phyloP scores from a whole-genome alignment of 2,797 vertebrate genomes.

The Cephalopachus bancanus region DNA sequence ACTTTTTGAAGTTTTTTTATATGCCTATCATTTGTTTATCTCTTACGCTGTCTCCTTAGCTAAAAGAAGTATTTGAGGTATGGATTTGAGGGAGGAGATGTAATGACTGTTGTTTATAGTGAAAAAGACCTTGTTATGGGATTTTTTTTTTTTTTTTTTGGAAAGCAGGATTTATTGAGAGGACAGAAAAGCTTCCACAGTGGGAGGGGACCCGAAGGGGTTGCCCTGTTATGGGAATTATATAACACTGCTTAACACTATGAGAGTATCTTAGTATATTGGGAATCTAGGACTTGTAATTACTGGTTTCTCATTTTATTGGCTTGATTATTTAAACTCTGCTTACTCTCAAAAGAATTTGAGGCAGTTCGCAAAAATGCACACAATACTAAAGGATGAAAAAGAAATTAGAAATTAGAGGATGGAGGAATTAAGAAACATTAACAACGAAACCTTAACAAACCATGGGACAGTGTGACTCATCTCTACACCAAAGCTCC shows the following conservation, averaged over 20 bases:
- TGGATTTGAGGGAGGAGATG: background rate
- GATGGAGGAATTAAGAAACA: background rate
- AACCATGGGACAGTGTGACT: background rate
- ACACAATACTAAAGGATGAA: background rate
- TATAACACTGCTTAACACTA: slow-evolving; percentile 4
- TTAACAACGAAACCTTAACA: background rate
- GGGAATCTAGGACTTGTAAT: background rate
- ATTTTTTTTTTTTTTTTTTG: no score
- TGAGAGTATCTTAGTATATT: background rate
- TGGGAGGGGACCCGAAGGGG: no score
- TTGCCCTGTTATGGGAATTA: background rate
- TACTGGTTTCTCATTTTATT: background rate
- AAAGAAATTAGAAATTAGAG: background rate
- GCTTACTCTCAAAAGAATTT: background rate
- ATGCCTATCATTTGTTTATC: background rate
- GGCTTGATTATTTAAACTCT: background rate
- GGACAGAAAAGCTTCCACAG: no score
- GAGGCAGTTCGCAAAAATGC: background rate
- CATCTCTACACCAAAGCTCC: background rate
- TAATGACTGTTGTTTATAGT: background rate
- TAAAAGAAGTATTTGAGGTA: background rate
- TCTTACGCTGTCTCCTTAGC: background rate
- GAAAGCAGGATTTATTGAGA: no score
- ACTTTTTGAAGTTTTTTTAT: slow-evolving; percentile 34
- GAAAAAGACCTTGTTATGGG: background rate